These are phyloP conservation scores for Coptotermes formosanus DNA, from an alignment of 1,140 invertebrate genomes.

Conservation along the genomic window DNA sequence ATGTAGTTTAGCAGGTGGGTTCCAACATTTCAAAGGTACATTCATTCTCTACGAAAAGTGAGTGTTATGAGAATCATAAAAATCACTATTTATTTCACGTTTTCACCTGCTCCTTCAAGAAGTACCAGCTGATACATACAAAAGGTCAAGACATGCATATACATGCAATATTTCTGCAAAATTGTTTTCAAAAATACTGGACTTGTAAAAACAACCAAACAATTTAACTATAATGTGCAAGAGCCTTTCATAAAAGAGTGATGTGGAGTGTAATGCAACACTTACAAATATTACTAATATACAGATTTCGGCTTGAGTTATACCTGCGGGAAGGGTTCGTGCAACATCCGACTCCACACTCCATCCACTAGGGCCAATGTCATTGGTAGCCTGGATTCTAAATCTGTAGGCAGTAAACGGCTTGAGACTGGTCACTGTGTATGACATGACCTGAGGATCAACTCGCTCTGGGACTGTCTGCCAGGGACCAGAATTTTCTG, in stretches of 20 bases:
- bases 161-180: background rate
- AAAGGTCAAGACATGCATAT: background rate
- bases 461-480: slow-evolving; percentile 77
- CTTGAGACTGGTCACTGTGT: slow-evolving; percentile 78
- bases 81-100: no score
- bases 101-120: no score
- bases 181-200: background rate
- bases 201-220: background rate
- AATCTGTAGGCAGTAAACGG: slow-evolving; percentile 92
- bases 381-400: slow-evolving; percentile 92
- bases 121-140: no score
- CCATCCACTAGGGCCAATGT: slow-evolving; percentile 90
- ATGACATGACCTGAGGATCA: slow-evolving; percentile 78
- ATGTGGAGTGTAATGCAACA: no score
- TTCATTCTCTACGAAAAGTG: no score
- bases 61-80: no score
- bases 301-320: background rate
- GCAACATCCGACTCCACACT: slow-evolving; percentile 86
- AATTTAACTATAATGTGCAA: background rate
- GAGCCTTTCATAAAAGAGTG: background rate
- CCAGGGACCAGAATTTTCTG: slow-evolving; percentile 80
- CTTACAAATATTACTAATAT: background rate
- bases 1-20: no score
- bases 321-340: slow-evolving; percentile 80
- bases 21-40: no score